Evolutionary conservation across 2,113 vertebrate species (phyloP).

Genomic region (Anguilla rostrata): DNA sequence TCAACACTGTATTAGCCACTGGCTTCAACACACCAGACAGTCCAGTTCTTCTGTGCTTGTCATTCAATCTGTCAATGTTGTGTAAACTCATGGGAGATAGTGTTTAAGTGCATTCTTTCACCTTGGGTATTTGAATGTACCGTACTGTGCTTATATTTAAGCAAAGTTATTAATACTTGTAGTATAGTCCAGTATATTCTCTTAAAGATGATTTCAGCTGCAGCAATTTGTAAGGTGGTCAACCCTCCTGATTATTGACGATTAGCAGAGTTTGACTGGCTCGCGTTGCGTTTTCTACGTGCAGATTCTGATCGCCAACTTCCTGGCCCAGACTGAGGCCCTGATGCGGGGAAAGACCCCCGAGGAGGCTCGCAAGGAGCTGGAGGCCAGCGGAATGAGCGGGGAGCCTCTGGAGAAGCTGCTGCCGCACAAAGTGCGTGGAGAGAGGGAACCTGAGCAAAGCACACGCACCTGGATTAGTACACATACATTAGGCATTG

Average conservation of each 20-base stretch:
- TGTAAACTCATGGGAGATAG: not conserved
- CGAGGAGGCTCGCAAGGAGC: constrained; percentile 83
- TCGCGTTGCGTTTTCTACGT: not conserved
- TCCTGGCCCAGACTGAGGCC: constrained; percentile 94
- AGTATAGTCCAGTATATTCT: not conserved
- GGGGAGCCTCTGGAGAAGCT: constrained; percentile 80
- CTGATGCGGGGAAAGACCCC: constrained; percentile 91
- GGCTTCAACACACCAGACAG: not conserved
- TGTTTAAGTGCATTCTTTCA: not conserved
- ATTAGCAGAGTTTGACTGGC: not conserved
- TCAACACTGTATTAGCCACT: not conserved
- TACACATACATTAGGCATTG: not conserved
- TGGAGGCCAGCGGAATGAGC: constrained; percentile 74
- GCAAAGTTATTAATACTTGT: not conserved
- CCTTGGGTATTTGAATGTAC: not conserved
- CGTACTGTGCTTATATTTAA: not conserved
- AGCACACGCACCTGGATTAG: not conserved
- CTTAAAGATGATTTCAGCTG: not conserved
- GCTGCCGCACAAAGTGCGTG: constrained; percentile 88
- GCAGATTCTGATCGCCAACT: constrained; percentile 93
- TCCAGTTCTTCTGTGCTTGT: not conserved
- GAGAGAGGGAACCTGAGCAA: not conserved
- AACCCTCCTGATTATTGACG: not conserved
- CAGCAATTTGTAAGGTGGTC: not conserved
- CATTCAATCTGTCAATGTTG: not conserved